Evolutionary conservation across 2,888 invertebrate species (phyloP).

Genomic region (Dasysyrphus albostriatus): DNA sequence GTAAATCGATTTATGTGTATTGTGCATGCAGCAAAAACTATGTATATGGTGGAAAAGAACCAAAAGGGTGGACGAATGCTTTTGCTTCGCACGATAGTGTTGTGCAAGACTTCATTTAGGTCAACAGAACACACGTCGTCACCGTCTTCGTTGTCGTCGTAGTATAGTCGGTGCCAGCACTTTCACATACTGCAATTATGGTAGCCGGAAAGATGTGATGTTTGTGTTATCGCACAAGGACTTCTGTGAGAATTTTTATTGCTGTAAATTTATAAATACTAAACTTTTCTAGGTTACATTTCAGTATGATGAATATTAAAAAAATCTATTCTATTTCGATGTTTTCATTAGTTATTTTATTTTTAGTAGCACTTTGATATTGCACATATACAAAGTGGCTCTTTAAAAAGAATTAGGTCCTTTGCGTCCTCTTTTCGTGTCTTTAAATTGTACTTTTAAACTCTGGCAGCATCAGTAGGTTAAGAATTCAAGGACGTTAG

Average conservation of each 20-base stretch:
- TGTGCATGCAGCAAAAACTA: constrained; percentile 28
- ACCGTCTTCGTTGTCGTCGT: constrained; percentile 9
- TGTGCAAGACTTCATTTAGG: constrained; percentile 69
- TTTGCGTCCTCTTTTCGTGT: background rate
- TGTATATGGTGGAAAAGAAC: constrained; percentile 14
- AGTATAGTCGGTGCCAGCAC: constrained; percentile 24
- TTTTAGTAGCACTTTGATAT: background rate
- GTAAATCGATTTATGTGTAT: constrained; percentile 65
- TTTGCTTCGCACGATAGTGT: constrained; percentile 53
- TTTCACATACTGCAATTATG: constrained; percentile 54
- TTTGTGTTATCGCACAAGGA: constrained; percentile 43
- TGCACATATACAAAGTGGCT: background rate
- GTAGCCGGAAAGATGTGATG: constrained; percentile 40
- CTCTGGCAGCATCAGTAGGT: constrained; percentile 16
- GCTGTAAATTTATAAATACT: background rate
- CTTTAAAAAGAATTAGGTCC: constrained; percentile 1
- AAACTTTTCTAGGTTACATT: background rate
- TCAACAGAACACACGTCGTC: constrained; percentile 58
- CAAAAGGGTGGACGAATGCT: constrained; percentile 30
- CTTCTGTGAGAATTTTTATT: constrained; percentile 23
- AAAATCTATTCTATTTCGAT: background rate
- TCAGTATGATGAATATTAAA: background rate
- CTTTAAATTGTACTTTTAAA: constrained; percentile 12
- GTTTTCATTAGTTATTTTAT: background rate
- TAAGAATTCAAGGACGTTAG: constrained; percentile 30